Evolutionary conservation across 2,113 vertebrate species (phyloP).

Genomic region (Thomomys bottae): DNA sequence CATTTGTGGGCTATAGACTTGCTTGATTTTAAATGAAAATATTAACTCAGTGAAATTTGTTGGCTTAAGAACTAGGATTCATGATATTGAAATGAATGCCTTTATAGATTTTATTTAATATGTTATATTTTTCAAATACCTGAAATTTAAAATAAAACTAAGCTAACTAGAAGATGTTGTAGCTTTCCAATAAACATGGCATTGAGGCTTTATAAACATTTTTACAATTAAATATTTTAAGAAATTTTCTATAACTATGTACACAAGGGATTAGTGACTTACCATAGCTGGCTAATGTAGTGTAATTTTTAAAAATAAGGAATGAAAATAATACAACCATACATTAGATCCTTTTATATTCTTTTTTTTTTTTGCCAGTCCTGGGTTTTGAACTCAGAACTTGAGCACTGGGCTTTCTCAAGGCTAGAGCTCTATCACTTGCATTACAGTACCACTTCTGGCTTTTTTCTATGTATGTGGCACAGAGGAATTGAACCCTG

Average conservation of each 20-base stretch:
- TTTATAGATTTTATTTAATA: conserved; percentile 52
- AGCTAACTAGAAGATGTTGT: neutral
- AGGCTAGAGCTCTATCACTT: too few relatives aligned
- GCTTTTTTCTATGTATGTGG: too few relatives aligned
- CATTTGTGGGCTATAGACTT: conserved; percentile 7
- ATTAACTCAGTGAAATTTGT: conserved; percentile 51
- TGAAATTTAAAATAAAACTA: conserved; percentile 16
- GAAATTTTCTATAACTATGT: conserved; percentile 38
- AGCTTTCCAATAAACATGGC: conserved; percentile 32
- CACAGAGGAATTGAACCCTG: too few relatives aligned
- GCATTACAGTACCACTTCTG: too few relatives aligned
- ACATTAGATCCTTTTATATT: neutral
- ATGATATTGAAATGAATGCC: neutral
- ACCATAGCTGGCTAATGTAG: conserved; percentile 10
- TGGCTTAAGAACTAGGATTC: conserved; percentile 46
- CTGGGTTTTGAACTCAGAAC: too few relatives aligned
- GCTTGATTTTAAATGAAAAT: conserved; percentile 46
- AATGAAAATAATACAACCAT: conserved; percentile 19
- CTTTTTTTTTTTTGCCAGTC: too few relatives aligned
- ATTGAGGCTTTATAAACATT: neutral
- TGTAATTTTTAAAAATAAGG: neutral
- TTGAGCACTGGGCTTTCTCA: too few relatives aligned
- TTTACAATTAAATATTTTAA: conserved; percentile 39
- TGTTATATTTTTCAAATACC: conserved; percentile 19
- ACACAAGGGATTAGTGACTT: conserved; percentile 24